Percentiles rank a stretch among this genome's conserved stretches.
phyloP scores from a whole-genome alignment of 2,797 vertebrate genomes.

The Gymnopithys bicolor region DNA sequence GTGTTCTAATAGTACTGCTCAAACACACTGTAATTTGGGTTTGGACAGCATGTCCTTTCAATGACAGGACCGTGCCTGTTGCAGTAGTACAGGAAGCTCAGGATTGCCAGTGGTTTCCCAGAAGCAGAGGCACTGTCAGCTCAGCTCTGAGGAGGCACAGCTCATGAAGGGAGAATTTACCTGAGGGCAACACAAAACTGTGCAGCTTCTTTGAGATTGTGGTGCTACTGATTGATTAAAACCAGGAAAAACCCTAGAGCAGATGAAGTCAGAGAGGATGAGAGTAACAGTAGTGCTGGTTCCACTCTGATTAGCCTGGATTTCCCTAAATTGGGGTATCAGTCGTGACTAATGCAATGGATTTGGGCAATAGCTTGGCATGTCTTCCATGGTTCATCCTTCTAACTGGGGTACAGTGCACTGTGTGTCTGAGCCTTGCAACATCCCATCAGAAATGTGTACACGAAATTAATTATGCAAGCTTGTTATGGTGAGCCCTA shows the following conservation, averaged over 20 bases:
- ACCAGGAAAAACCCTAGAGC: background rate
- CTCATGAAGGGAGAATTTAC: background rate
- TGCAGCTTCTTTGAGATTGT: background rate
- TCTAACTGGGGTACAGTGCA: background rate
- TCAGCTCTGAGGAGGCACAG: background rate
- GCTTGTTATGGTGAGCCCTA: background rate
- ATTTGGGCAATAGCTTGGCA: background rate
- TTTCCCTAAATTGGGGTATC: background rate
- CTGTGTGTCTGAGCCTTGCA: background rate
- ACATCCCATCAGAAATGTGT: background rate
- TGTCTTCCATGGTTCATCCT: background rate
- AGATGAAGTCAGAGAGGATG: background rate
- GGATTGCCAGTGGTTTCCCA: background rate
- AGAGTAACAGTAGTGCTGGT: background rate
- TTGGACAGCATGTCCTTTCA: background rate
- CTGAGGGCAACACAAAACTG: background rate
- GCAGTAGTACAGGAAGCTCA: background rate
- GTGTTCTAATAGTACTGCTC: background rate
- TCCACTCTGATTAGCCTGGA: background rate
- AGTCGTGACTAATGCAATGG: background rate
- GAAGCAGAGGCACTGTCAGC: background rate
- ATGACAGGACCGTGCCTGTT: background rate
- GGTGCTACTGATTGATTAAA: background rate
- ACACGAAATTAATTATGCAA: conserved; percentile 3
- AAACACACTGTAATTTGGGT: background rate